These are phyloP conservation scores for Drosophila meridionalis DNA, from an alignment of 2,888 invertebrate species.

Conservation along the genomic window DNA sequence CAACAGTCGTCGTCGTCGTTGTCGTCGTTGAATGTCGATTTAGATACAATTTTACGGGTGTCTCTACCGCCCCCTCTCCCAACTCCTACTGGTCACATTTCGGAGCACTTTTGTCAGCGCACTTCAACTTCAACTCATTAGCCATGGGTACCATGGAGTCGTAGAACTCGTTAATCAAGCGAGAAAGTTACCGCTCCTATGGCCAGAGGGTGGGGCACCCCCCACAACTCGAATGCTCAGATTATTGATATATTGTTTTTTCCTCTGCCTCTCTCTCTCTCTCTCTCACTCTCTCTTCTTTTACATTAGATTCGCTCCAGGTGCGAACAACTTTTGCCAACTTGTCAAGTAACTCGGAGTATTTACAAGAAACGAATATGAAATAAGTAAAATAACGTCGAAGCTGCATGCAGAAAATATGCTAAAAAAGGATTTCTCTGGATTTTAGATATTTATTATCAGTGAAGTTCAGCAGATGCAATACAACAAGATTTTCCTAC, in stretches of 20 bases:
- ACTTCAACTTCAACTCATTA: conserved; percentile 65
- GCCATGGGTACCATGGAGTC: conserved; percentile 64
- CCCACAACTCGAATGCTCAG: conserved; percentile 21
- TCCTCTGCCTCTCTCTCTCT: too few species aligned
- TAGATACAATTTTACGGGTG: conserved; percentile 40
- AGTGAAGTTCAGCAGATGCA: too few species aligned
- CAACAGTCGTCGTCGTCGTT: conserved; percentile 14
- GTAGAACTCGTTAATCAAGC: conserved; percentile 82
- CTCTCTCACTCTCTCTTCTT: not conserved
- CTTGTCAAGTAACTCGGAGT: not conserved
- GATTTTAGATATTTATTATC: not conserved
- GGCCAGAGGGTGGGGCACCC: conserved; percentile 7
- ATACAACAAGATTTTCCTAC: too few species aligned
- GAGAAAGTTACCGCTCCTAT: conserved; percentile 76
- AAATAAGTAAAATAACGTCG: not conserved
- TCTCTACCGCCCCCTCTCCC: not conserved
- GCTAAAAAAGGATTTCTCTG: not conserved
- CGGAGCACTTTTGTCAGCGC: conserved; percentile 52
- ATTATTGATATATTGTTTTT: conserved; percentile 38
- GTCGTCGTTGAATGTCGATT: conserved; percentile 37
- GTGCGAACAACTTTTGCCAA: conserved; percentile 20
- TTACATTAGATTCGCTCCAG: conserved; percentile 49
- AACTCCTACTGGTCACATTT: conserved; percentile 26
- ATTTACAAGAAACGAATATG: not conserved
- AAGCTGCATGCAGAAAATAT: not conserved